Base-by-base conservation (phyloP, 2,797 vertebrate species). In the Pseudochromis fuscus region DNA sequence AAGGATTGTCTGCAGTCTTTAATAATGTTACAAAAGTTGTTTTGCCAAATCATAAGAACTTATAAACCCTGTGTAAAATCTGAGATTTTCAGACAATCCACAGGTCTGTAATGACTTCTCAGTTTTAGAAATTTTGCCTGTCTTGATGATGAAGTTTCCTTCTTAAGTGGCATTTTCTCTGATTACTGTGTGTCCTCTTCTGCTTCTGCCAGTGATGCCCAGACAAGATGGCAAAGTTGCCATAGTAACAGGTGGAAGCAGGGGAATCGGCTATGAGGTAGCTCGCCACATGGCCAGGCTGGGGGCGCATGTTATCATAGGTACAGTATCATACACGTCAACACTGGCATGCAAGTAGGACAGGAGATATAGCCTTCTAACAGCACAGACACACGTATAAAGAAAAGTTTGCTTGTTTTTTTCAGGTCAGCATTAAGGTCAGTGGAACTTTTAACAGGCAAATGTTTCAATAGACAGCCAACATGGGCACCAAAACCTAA, bases 201-300 rank as follows among this genome's bases (percentile, higher is more conserved):
- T 91, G 56, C 83, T 83, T 86, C 53, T 37, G 73, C 62, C 81
- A 98, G 96, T 72, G 91, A 95, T 96, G 84, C 90, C 94, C 77
- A 89, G 81, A 83, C 96, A 96, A 88, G 92, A 95, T 81, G 96
- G 93, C 84, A 96, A 93, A 75, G 95, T 97, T 92, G 96, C 95
- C 87, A 92, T 98, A 88, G 95, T 98, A 91, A 98, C 96, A 57
- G 95, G 96, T 88, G 96, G 96, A 78, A 74, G 93, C 73, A 94
- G 87, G 75, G 96, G 96, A 85, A 96, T 98, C 64, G 96, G 96
- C 77, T 96, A 91, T 83, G 90, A 95, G 84, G 95, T 95, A 12
- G 94, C 84, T 73, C 94, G 86, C 88, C 92, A 92, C 70, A 94
- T 97, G 94, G 91, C 94, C 67, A 90, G 86, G 66, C 95, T 97